A percentile compares a stretch with the other conserved stretches of the same genome.
phyloP scores from a whole-genome alignment of 1,140 invertebrate genomes.

The Cotesia vestalis region DNA sequence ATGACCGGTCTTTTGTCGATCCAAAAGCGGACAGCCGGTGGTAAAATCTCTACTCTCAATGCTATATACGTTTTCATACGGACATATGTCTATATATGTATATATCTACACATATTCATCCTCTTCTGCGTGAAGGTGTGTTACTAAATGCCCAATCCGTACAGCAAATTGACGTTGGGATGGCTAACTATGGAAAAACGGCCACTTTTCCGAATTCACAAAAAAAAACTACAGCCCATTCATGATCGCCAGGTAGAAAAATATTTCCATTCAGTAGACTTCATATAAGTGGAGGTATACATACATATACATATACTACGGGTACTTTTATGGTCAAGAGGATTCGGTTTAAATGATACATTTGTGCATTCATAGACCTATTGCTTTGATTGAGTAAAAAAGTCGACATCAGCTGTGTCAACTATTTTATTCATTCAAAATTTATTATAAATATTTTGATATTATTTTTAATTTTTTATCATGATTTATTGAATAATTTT shows the following conservation, averaged over 20 bases:
- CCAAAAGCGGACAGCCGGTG: slow-evolving; percentile 11
- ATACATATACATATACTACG: not conserved
- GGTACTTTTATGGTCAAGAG: not conserved
- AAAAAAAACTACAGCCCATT: slow-evolving; percentile 11
- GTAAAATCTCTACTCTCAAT: not conserved
- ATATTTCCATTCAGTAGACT: not conserved
- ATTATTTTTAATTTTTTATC: no score
- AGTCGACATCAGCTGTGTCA: no score
- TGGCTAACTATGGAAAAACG: slow-evolving; percentile 9
- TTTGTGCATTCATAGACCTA: no score
- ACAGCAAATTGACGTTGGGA: slow-evolving; percentile 26
- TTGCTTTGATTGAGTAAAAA: no score
- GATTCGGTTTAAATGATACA: not conserved
- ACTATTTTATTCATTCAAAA: no score
- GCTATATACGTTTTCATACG: not conserved
- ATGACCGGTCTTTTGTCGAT: slow-evolving; percentile 22
- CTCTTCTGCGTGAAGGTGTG: no score
- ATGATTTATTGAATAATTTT: no score
- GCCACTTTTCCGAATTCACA: slow-evolving; percentile 20
- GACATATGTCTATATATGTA: no score
- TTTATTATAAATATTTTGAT: no score
- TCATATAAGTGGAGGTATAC: not conserved
- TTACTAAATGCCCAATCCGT: slow-evolving; percentile 18
- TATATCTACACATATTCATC: no score
- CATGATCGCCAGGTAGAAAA: slow-evolving; percentile 25